phyloP scores from a whole-genome alignment of 2,888 invertebrate genomes.

The Metacarcinus magister region DNA sequence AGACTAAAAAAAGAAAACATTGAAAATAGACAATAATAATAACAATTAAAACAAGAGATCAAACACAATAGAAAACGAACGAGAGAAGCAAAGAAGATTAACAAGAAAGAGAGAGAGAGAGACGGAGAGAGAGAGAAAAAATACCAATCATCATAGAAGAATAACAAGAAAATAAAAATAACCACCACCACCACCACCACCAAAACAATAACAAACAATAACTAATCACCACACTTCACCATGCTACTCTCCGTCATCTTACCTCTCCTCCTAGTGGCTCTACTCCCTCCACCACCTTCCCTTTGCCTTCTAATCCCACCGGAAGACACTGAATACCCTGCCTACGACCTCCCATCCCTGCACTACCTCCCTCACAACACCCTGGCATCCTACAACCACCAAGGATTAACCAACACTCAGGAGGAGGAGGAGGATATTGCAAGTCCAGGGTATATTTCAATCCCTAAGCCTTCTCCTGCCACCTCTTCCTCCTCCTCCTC shows the following conservation, averaged over 20 bases:
- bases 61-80: not conserved
- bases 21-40: not conserved
- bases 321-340: not conserved
- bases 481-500: slow-evolving; percentile 58
- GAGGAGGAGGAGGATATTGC: not conserved
- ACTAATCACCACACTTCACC: not conserved
- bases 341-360: not conserved
- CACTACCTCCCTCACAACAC: not conserved
- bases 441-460: not conserved
- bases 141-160: not conserved
- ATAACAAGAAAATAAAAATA: not conserved
- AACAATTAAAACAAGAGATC: no score
- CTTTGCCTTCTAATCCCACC: not conserved
- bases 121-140: not conserved
- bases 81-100: not conserved
- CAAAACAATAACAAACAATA: no score
- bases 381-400: not conserved
- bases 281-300: not conserved
- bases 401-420: not conserved
- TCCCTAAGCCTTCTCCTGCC: not conserved
- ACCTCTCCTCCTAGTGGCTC: not conserved
- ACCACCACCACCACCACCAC: no score
- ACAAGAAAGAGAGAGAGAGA: not conserved
- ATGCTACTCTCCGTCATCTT: not conserved
- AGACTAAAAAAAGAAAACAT: not conserved